Evolutionary conservation across 30 jellyfish, hydroid and myxozoan genomes (phyloP), one percentile per base, ranked within the genome.

Genomic region (Calvadosia cruxmelitensis): DNA sequence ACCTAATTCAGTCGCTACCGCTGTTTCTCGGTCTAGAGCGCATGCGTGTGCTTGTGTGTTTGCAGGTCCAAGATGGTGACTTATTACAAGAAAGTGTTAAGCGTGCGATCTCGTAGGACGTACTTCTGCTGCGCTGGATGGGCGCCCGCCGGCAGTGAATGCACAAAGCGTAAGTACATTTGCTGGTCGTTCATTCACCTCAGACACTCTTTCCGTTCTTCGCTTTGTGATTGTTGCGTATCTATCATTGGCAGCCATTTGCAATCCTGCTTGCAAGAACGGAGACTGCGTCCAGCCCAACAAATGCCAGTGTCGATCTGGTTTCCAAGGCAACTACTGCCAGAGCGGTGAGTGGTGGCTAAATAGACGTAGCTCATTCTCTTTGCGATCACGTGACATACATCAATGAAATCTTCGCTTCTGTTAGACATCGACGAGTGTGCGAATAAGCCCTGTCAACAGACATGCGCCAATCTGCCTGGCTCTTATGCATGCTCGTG

Each of bases 211-310:
- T n/a, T n/a, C n/a, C n/a, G n/a, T n/a, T n/a, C n/a, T n/a, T n/a
- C n/a, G n/a, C n/a, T n/a, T n/a, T n/a, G n/a, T n/a, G n/a, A n/a
- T n/a, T n/a, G n/a, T n/a, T n/a, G n/a, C n/a, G n/a, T n/a, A n/a
- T n/a, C n/a, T n/a, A n/a, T n/a, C n/a, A n/a, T n/a, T n/a, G n/a
- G n/a, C 72, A 85, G 95, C 95, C 1, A 79, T 85, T 2, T 85
- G 95, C 64, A 49, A 69, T 1, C 96, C 96, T 28, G 36, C 92
- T 10, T 86, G 96, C 70, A 73, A 35, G 34, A 74, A 86, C 69
- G 96, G 96, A n/a, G 50, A 62, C 33, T 86, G 96, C 66, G 49
- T 52, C 28, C 42, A 81, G 1, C 96, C 94, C 12, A 75, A 75
- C 57, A 49, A 1, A 1, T 86, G 96, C 81, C 50, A 63, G 57